Evolutionary conservation across 1,140 invertebrate genomes (phyloP).

Genomic region (Rhizoglyphus robini): DNA sequence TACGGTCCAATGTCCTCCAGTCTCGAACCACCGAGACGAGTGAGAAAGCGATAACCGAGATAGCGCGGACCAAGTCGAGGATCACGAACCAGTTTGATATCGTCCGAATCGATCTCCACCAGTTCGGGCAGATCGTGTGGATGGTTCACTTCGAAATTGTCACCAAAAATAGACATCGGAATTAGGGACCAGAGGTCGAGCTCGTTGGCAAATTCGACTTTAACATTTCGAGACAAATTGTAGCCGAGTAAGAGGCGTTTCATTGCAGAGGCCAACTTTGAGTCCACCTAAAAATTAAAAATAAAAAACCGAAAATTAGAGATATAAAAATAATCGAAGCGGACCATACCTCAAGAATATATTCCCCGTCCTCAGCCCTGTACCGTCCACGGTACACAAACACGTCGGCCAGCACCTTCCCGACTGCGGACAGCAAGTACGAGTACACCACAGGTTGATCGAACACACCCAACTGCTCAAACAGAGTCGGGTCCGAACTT

Average conservation of each 20-base stretch:
- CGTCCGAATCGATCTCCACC: slow-evolving; percentile 8
- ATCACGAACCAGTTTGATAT: slow-evolving; percentile 9
- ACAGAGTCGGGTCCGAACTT: not conserved
- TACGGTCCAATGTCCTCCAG: slow-evolving; percentile 6
- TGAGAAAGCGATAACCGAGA: slow-evolving; percentile 17
- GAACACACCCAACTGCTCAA: not conserved
- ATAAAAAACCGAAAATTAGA: slow-evolving; percentile 2
- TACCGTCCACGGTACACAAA: slow-evolving; percentile 53
- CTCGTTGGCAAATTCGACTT: slow-evolving; percentile 8
- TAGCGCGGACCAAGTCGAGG: not conserved
- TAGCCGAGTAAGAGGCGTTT: slow-evolving; percentile 12
- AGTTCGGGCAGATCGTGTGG: not conserved
- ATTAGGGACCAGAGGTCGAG: slow-evolving; percentile 11
- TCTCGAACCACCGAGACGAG: not conserved
- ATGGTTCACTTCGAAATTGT: not conserved
- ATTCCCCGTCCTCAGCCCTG: slow-evolving; percentile 27
- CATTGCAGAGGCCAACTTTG: slow-evolving; percentile 6
- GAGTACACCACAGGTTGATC: slow-evolving; percentile 49
- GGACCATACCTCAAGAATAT: slow-evolving; percentile 1
- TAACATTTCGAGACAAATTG: not conserved
- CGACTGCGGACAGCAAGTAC: slow-evolving; percentile 67
- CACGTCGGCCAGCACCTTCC: slow-evolving; percentile 69
- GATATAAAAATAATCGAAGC: not conserved
- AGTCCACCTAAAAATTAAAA: slow-evolving; percentile 17
- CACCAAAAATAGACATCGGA: not conserved